These are phyloP conservation scores for Drosophila ezoana DNA, from an alignment of 2,888 invertebrate species.

Conservation along the genomic window DNA sequence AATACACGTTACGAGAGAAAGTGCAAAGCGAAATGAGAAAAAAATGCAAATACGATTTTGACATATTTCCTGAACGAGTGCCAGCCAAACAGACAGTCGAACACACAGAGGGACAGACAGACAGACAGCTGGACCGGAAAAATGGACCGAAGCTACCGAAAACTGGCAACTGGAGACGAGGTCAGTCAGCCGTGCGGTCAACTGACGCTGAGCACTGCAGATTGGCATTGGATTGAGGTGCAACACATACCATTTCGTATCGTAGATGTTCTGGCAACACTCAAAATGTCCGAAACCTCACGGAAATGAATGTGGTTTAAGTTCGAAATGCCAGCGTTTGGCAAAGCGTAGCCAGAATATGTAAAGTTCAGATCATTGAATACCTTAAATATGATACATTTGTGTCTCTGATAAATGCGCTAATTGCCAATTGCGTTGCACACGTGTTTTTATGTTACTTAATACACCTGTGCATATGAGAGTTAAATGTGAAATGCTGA, in stretches of 20 bases:
- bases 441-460: no score
- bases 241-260: not conserved
- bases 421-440: no score
- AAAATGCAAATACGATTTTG: constrained; percentile 69
- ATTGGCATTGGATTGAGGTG: constrained; percentile 26
- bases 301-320: not conserved
- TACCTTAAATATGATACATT: no score
- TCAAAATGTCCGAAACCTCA: constrained; percentile 3
- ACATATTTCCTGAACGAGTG: constrained; percentile 59
- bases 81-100: constrained; percentile 27
- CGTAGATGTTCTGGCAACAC: constrained; percentile 20
- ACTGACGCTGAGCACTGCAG: constrained; percentile 33
- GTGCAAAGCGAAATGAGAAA: constrained; percentile 33
- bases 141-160: constrained; percentile 18
- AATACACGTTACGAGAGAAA: constrained; percentile 25
- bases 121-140: constrained; percentile 13
- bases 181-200: constrained; percentile 49
- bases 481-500: no score
- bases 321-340: not conserved
- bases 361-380: no score
- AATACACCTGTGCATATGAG: no score
- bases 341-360: no score
- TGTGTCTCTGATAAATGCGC: no score
- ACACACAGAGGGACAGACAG: constrained; percentile 17
- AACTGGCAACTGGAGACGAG: constrained; percentile 21